Percentiles rank a stretch among this genome's conserved stretches.
Evolutionary conservation across 2,113 vertebrate genomes (phyloP).

Genomic region (Apeltes quadracus): DNA sequence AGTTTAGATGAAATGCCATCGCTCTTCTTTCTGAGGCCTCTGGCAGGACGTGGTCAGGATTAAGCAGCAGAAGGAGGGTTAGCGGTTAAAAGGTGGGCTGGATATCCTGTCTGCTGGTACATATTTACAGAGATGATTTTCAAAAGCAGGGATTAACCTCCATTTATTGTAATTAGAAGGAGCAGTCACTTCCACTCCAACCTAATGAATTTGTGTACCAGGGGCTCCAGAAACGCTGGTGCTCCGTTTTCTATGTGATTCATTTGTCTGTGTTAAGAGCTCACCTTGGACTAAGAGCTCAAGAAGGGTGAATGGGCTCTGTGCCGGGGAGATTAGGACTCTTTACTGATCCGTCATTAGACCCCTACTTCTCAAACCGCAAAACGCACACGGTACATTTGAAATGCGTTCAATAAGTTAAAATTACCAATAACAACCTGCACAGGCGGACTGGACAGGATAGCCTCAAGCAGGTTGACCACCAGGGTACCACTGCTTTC

Average conservation of each 20-base stretch:
- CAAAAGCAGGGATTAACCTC: conserved; percentile 76
- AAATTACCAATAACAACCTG: neutral
- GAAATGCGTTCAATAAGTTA: too few species aligned
- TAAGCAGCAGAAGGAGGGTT: conserved; percentile 52
- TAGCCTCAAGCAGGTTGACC: conserved; percentile 10
- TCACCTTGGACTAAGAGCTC: conserved; percentile 28
- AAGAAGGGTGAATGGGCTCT: conserved; percentile 39
- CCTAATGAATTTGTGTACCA: conserved; percentile 55
- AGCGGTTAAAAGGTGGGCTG: conserved; percentile 44
- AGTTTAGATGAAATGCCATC: conserved; percentile 29
- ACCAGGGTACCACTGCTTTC: neutral
- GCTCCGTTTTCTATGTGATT: conserved; percentile 46
- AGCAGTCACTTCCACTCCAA: conserved; percentile 53
- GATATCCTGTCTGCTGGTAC: conserved; percentile 49
- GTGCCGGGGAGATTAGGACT: conserved; percentile 33
- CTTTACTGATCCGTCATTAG: conserved; percentile 41
- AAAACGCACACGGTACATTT: neutral
- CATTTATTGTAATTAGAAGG: conserved; percentile 73
- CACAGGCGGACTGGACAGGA: neutral
- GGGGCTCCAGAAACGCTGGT: conserved; percentile 17
- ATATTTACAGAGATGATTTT: conserved; percentile 47
- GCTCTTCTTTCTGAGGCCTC: conserved; percentile 32
- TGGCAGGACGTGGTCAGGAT: conserved; percentile 62
- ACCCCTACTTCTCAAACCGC: conserved; percentile 5
- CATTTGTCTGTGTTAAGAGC: conserved; percentile 27